These are phyloP conservation scores for Carassius auratus DNA, from an alignment of 2,113 vertebrate species.

Conservation along the genomic window DNA sequence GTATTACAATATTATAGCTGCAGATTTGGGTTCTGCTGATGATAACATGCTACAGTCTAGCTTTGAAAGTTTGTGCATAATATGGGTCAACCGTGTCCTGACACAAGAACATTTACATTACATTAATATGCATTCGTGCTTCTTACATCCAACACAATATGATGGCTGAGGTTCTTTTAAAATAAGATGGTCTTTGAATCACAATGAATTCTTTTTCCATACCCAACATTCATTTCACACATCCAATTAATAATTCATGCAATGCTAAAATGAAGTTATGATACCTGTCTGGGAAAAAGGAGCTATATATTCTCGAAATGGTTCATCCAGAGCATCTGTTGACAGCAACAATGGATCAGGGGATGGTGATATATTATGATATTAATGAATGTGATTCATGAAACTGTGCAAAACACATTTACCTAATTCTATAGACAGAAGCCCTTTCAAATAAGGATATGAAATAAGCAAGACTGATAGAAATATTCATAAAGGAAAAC, in stretches of 20 bases:
- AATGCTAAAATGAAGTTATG: constrained; percentile 56
- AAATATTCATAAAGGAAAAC: not conserved
- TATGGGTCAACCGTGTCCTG: constrained; percentile 26
- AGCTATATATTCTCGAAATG: constrained; percentile 23
- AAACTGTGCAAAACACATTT: not conserved
- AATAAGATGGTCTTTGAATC: not conserved
- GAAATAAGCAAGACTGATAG: not conserved
- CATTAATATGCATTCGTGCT: constrained; percentile 9
- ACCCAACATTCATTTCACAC: constrained; percentile 59
- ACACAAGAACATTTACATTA: constrained; percentile 21
- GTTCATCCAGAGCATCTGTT: constrained; percentile 34
- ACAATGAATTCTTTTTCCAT: constrained; percentile 25
- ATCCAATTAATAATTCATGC: constrained; percentile 67
- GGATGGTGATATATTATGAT: constrained; percentile 27
- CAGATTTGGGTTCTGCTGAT: constrained; percentile 12
- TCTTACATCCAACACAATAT: constrained; percentile 18
- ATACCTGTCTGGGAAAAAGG: constrained; percentile 6
- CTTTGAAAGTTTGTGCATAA: constrained; percentile 39
- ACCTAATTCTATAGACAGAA: not conserved
- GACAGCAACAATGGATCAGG: constrained; percentile 24
- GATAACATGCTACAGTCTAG: constrained; percentile 38
- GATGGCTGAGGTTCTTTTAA: not conserved
- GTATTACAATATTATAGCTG: constrained; percentile 18
- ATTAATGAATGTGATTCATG: not conserved
- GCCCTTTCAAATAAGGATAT: constrained; percentile 30